Evolutionary conservation across 2,113 vertebrate genomes (phyloP), one percentile per base, ranked within the genome.

Genomic region (Callorhinus ursinus): DNA sequence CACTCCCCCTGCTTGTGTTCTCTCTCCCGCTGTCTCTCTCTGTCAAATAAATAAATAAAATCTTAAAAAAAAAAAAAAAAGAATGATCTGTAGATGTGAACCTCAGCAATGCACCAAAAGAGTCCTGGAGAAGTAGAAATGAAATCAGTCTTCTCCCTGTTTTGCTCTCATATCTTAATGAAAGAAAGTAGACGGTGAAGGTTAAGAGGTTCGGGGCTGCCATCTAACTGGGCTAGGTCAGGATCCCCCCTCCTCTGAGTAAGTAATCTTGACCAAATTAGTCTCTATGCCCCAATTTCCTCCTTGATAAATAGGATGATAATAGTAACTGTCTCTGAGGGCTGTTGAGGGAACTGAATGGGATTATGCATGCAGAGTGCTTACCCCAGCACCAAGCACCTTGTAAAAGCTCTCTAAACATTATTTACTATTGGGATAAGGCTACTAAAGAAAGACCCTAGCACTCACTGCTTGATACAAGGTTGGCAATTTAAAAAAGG

Each of bases 11-110:
- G 46, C 46, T 46, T 46, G 46, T 46, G 46, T 46, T 46, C 46
- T 46, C 46, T 46, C 46, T 46, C 7, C 8, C 7, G 46, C 46
- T 46, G 46, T 46, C 46, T 46, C 46, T 46, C 46, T 46, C 46
- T 46, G 46, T 46, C 46, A 46, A 46, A 46, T 46, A 46, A 46
- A 46, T 46, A 46, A 46, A 46, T 46, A 46, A 46, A 46, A 46
- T 46, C 46, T 46, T 46, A 46, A 46, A 46, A 46, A 46, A 46
- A 46, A 46, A 46, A 46, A 46, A 46, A 46, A 46, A 61, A 61
- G 59, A 87, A 87, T 80, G 89, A 36, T 74, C 93, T 89, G 28
- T 57, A 59, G 33, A 59, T 72, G 63, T 88, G 92, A 89, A 97
- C 63, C 11, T 55, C 49, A 74, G 67, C 55, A 22, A 51, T 55